Evolutionary conservation across 2,113 vertebrate genomes (phyloP).

Genomic region (Archilochus colubris): DNA sequence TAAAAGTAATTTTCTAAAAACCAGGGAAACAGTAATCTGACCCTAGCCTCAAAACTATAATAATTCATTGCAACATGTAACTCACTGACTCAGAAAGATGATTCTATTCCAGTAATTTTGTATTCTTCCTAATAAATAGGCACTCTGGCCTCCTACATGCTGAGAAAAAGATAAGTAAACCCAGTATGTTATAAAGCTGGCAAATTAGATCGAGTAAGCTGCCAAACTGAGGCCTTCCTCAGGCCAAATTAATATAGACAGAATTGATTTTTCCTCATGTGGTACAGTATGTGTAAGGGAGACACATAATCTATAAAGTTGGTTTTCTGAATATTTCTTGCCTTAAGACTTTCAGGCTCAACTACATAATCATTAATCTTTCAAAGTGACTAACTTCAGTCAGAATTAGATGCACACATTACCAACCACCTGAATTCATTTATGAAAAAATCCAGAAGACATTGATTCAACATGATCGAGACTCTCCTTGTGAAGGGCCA

Average conservation of each 20-base stretch:
- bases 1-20: background rate
- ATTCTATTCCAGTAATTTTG: background rate
- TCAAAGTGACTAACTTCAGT: background rate
- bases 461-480: background rate
- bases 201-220: background rate
- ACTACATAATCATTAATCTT: background rate
- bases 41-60: background rate
- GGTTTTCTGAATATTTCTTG: background rate
- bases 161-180: background rate
- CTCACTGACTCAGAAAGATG: background rate
- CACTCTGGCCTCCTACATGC: background rate
- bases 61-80: background rate
- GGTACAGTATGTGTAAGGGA: background rate
- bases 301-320: background rate
- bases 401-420: background rate
- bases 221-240: background rate
- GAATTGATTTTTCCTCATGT: conserved; percentile 2
- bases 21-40: background rate
- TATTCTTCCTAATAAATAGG: background rate
- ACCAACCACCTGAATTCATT: background rate
- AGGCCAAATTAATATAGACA: conserved; percentile 6
- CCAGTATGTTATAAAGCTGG: background rate
- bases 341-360: background rate
- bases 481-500: background rate
- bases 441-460: background rate